These are phyloP conservation scores for Pica pica DNA, from an alignment of 2,113 vertebrate genomes.

Conservation along the genomic window DNA sequence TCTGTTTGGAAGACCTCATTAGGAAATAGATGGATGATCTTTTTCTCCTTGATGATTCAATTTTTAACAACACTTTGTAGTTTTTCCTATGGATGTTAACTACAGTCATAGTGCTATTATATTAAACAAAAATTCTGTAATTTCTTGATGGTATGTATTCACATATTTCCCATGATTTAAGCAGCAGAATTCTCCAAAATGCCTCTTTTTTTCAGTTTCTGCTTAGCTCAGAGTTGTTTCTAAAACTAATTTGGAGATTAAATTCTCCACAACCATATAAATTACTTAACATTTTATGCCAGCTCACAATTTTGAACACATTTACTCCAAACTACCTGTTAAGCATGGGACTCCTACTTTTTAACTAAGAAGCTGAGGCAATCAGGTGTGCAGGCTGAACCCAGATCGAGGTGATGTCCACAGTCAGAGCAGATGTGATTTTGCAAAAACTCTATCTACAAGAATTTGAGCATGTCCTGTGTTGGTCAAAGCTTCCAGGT, in stretches of 20 bases:
- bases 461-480: background rate
- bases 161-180: background rate
- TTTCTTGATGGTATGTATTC: background rate
- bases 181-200: background rate
- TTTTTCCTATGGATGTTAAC: background rate
- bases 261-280: background rate
- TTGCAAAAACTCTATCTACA: background rate
- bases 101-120: background rate
- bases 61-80: background rate
- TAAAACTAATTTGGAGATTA: background rate
- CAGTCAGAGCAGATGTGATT: background rate
- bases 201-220: background rate
- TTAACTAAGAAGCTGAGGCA: background rate
- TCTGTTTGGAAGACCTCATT: background rate
- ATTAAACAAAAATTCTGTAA: background rate
- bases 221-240: background rate
- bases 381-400: background rate
- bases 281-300: background rate
- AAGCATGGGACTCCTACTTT: background rate
- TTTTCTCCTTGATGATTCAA: background rate
- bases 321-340: background rate
- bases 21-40: background rate
- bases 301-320: background rate
- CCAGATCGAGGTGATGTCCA: fast-evolving
- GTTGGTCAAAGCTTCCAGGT: background rate